Conservation (phyloP, 2,888 invertebrate species). For the Lasioglossum pauxillum region DNA sequence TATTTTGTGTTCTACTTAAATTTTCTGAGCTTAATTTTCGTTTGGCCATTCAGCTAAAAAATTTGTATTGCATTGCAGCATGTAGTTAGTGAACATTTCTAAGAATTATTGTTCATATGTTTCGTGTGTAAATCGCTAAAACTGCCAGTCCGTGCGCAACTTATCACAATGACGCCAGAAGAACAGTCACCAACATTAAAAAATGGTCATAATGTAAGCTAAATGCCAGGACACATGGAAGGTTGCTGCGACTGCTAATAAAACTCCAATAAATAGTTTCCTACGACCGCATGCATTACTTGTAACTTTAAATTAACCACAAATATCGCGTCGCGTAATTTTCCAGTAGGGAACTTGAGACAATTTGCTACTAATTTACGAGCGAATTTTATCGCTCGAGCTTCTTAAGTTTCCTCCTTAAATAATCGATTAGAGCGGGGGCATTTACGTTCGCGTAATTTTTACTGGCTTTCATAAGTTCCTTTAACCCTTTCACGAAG, state of each 20-base stretch:
- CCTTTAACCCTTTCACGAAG: conserved; percentile 14
- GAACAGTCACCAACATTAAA: background rate
- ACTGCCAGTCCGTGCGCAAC: background rate
- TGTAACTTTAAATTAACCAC: conserved; percentile 5
- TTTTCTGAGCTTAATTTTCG: background rate
- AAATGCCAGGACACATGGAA: background rate
- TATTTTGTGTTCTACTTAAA: background rate
- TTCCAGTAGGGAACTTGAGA: background rate
- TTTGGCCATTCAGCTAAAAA: background rate
- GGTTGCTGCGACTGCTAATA: background rate
- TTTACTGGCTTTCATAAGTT: conserved; percentile 15
- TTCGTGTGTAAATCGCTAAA: background rate
- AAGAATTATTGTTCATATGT: background rate
- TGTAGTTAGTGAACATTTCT: background rate
- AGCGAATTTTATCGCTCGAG: conserved; percentile 12
- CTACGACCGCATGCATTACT: background rate
- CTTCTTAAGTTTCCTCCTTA: conserved; percentile 9
- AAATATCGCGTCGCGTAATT: conserved; percentile 6
- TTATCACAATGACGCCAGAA: background rate
- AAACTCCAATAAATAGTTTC: background rate
- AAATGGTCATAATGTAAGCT: background rate
- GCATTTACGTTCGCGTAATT: conserved; percentile 16
- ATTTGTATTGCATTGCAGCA: background rate
- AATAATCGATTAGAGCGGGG: conserved; percentile 13
- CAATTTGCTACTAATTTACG: conserved; percentile 11